Conservation (phyloP, 2,113 vertebrate species). For the Regulus satrapa region DNA sequence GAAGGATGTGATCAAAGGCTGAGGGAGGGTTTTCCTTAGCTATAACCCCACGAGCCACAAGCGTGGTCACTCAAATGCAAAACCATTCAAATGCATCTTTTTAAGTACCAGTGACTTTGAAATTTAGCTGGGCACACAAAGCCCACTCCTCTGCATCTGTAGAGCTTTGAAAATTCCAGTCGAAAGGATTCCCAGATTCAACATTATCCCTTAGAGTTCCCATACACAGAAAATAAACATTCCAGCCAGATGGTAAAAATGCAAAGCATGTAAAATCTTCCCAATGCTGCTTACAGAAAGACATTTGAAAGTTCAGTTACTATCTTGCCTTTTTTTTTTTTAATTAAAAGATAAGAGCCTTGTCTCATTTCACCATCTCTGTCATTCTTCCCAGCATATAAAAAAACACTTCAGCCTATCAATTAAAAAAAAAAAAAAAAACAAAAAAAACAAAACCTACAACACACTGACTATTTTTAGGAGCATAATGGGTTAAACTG, state of each 20-base stretch:
- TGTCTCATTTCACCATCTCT: neutral
- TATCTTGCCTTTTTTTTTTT: neutral
- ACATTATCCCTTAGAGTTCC: neutral
- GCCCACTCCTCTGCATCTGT: neutral
- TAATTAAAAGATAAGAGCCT: neutral
- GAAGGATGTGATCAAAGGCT: neutral
- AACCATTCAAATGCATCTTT: neutral
- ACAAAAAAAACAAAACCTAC: slow-evolving; percentile 31
- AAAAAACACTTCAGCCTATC: slow-evolving; percentile 19
- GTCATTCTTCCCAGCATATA: slow-evolving; percentile 1
- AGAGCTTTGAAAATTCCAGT: slow-evolving; percentile 38
- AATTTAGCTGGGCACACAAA: neutral
- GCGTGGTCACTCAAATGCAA: neutral
- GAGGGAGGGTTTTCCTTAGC: neutral
- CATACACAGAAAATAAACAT: neutral
- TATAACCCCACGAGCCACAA: neutral
- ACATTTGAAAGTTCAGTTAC: neutral
- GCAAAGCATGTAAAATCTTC: neutral
- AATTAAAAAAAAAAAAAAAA: slow-evolving; percentile 1
- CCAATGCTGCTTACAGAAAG: neutral
- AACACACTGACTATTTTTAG: slow-evolving; percentile 47
- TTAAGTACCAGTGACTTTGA: neutral
- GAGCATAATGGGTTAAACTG: slow-evolving; percentile 55
- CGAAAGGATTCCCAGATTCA: neutral
- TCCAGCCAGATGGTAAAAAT: slow-evolving; percentile 33